phyloP scores from a whole-genome alignment of 2,888 invertebrate genomes.

The Boloria euphrosyne region DNA sequence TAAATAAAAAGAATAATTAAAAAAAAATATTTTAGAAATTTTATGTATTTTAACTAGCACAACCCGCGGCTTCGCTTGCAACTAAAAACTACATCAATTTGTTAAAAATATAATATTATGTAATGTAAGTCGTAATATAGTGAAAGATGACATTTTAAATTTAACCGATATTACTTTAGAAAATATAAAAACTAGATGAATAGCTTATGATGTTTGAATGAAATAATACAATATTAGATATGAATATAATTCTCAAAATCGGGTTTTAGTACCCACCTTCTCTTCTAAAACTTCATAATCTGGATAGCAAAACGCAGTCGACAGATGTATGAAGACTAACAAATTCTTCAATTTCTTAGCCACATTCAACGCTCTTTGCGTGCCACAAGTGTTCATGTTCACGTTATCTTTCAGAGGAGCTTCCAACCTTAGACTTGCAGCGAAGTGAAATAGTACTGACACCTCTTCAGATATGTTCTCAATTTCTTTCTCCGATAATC shows the following conservation, averaged over 20 bases:
- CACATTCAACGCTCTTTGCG: slow-evolving; percentile 88
- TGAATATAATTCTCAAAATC: not conserved
- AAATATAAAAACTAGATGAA: too few relatives aligned
- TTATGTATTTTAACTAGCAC: too few relatives aligned
- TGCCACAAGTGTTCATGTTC: slow-evolving; percentile 95
- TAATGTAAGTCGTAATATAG: too few relatives aligned
- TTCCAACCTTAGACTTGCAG: slow-evolving; percentile 94
- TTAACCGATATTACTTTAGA: too few relatives aligned
- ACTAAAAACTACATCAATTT: too few relatives aligned
- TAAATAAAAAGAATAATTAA: too few relatives aligned
- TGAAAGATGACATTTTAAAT: too few relatives aligned
- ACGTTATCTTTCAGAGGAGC: slow-evolving; percentile 93
- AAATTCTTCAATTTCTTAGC: slow-evolving; percentile 89
- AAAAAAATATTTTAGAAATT: too few relatives aligned
- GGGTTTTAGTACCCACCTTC: slow-evolving; percentile 52
- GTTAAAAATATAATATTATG: too few relatives aligned
- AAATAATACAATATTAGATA: not conserved
- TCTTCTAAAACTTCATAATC: slow-evolving; percentile 84
- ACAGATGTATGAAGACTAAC: slow-evolving; percentile 91
- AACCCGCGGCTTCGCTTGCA: too few relatives aligned
- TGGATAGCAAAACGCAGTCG: slow-evolving; percentile 98
- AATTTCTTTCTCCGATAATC: slow-evolving; percentile 83
- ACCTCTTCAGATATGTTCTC: slow-evolving; percentile 85
- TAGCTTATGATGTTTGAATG: not conserved
- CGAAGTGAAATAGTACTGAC: slow-evolving; percentile 93